Conservation (phyloP, 2,888 invertebrate species). For the Alitta virens region DNA sequence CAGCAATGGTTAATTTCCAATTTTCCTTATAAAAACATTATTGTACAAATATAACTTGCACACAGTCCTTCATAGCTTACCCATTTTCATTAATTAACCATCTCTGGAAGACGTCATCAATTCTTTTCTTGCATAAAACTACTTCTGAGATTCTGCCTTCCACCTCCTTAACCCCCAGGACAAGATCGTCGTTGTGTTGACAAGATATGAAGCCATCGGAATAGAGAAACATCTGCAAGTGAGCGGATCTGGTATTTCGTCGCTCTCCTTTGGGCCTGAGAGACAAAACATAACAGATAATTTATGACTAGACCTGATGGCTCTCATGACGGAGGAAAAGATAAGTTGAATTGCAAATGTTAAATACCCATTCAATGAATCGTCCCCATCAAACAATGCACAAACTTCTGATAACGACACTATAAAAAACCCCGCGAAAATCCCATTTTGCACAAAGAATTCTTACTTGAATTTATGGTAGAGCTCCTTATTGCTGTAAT, state of each 20-base stretch:
- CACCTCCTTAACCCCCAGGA: slow-evolving; percentile 44
- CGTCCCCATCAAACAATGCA: no score
- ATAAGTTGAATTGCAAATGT: no score
- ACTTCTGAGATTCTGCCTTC: slow-evolving; percentile 49
- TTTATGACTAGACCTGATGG: no score
- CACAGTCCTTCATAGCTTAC: no score
- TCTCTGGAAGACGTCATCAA: slow-evolving; percentile 51
- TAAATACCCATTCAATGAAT: no score
- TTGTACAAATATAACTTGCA: no score
- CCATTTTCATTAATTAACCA: slow-evolving; percentile 51
- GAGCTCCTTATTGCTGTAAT: slow-evolving; percentile 41
- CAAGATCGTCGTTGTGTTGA: slow-evolving; percentile 40
- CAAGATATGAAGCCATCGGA: slow-evolving; percentile 50
- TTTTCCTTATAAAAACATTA: no score
- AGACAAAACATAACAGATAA: no score
- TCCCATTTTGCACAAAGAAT: neutral
- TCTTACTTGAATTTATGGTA: slow-evolving; percentile 50
- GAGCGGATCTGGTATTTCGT: neutral
- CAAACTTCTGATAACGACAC: no score
- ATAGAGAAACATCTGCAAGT: slow-evolving; percentile 46
- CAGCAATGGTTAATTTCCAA: no score
- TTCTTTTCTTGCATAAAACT: slow-evolving; percentile 41
- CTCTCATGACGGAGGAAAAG: no score
- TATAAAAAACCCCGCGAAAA: neutral
- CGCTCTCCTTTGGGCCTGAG: neutral